phyloP scores from a whole-genome alignment of 2,113 vertebrate genomes.

The Percina caprodes region DNA sequence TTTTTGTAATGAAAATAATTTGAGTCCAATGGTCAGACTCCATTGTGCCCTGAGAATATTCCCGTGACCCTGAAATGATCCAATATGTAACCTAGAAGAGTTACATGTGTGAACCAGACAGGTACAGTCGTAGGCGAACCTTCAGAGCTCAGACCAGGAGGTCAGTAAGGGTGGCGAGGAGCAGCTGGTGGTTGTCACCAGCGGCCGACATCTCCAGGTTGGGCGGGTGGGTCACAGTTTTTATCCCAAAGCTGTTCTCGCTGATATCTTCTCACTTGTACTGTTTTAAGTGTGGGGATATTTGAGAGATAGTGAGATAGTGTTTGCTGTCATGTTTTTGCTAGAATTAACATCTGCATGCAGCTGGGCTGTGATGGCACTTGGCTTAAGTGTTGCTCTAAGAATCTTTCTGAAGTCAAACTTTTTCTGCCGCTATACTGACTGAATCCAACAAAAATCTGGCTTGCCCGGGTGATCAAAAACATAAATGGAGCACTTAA shows the following conservation, averaged over 20 bases:
- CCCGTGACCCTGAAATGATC: conserved; percentile 31
- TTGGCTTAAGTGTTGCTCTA: conserved; percentile 7
- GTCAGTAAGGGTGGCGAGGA: conserved; percentile 30
- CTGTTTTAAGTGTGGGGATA: background rate
- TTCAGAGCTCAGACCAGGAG: conserved; percentile 20
- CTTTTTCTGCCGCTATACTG: background rate
- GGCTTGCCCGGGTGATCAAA: background rate
- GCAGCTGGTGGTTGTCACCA: conserved; percentile 59
- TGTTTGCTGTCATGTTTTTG: background rate
- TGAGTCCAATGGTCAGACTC: background rate
- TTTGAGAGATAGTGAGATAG: background rate
- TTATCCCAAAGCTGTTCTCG: background rate
- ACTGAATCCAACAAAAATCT: background rate
- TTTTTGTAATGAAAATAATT: background rate
- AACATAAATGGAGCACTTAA: background rate
- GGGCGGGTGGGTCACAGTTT: background rate
- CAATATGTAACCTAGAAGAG: conserved; percentile 29
- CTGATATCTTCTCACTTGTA: background rate
- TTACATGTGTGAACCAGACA: conserved; percentile 58
- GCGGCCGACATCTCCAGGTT: conserved; percentile 14
- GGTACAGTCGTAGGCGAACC: conserved; percentile 25
- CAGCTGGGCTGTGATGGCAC: conserved; percentile 25
- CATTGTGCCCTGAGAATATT: background rate
- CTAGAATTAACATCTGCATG: background rate
- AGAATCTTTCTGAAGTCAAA: background rate